phyloP scores from a whole-genome alignment of 2,113 vertebrate genomes.

The Tachuris rubrigastra region DNA sequence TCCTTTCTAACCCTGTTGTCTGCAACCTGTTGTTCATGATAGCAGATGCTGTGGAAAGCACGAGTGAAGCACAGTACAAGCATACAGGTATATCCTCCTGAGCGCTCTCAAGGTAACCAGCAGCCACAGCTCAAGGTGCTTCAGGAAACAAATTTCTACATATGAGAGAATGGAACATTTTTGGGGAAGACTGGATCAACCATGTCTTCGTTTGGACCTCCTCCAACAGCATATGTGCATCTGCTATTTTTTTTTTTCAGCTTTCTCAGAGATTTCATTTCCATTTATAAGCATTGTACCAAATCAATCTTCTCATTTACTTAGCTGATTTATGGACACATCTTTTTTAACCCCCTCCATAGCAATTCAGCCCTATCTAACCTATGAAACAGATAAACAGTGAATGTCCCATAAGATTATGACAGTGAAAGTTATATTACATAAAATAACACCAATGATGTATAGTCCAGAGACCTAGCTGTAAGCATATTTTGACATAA shows the following conservation, averaged over 20 bases:
- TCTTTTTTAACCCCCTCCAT: background rate
- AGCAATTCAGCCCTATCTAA: background rate
- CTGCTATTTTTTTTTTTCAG: background rate
- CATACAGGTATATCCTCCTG: background rate
- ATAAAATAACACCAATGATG: background rate
- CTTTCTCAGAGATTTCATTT: background rate
- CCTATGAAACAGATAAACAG: background rate
- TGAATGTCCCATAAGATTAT: background rate
- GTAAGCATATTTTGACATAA: background rate
- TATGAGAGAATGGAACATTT: background rate
- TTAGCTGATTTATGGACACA: background rate
- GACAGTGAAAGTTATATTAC: background rate
- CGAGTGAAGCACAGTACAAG: background rate
- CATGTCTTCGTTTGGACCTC: accelerated
- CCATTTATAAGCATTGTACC: background rate
- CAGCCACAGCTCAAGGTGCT: background rate
- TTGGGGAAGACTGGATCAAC: background rate
- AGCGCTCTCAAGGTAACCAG: background rate
- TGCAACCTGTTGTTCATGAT: background rate
- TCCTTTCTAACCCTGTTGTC: background rate
- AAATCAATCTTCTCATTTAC: background rate
- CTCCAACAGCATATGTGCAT: background rate
- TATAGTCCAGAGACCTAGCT: background rate
- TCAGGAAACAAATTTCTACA: background rate
- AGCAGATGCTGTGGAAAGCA: background rate